Base-by-base conservation (phyloP, 2,888 invertebrate species). In the Nomada hirtipes region DNA sequence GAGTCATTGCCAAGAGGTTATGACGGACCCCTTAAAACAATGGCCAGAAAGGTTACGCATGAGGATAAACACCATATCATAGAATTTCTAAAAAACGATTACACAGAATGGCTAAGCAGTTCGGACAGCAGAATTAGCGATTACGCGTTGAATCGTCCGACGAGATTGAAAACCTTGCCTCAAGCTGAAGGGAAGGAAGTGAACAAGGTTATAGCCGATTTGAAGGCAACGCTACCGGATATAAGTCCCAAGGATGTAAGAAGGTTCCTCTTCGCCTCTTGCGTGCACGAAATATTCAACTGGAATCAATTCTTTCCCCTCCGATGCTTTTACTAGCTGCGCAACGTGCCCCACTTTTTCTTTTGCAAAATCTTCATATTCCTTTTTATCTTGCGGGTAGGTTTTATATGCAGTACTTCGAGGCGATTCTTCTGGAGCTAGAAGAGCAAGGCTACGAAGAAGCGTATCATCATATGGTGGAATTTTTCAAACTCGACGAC, bases 401-500 rank as follows among this genome's bases (percentile, higher is more conserved):
- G 87, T 94, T 94, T 84, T 94, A 95, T 79, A 74, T 94, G 47
- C 95, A 96, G 0, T 91, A 95, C 67, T 92, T 95, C 88, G 94
- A 96, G 90, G 95, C 96, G 44, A 91, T 96, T 0, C 91, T 95
- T 52, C 83, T 94, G 13, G 96, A 96, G 89, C 89, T 96, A 2
- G 90, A 92, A 75, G 96, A 96, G 90, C 89, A 94, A 0, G 95
- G 95, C 0, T 95, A 93, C 81, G 71, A 79, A 0, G 94, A 95
- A 79, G 94, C 96, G 0, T 94, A 95, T 0, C 91, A 92, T 53
- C 96, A 95, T 86, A 88, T 96, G 0, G 93, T 93, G 85, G 94
- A 95, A 85, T 92, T 96, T 0, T 94, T 96, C 26, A 94, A 95
- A 29, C 94, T 95, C 42, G 96, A 96, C 80, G 93, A 94, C 11